phyloP scores from a whole-genome alignment of 2,888 invertebrate genomes.

The Aphidius colemani region DNA sequence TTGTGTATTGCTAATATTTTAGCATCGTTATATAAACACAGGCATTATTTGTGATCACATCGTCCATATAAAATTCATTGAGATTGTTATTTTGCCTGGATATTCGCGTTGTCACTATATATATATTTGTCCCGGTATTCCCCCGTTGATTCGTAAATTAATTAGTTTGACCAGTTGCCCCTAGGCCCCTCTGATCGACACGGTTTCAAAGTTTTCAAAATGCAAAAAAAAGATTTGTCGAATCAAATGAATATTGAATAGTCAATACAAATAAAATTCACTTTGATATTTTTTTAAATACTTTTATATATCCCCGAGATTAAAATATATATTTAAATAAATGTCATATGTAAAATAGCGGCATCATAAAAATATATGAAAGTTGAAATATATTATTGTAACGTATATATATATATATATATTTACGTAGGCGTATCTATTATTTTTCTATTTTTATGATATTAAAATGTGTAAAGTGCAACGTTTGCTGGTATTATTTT shows the following conservation, averaged over 20 bases:
- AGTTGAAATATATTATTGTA: too few species aligned
- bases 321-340: too few species aligned
- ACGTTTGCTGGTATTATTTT: slow-evolving; percentile 30
- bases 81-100: slow-evolving; percentile 41
- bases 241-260: too few species aligned
- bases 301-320: too few species aligned
- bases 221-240: too few species aligned
- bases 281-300: too few species aligned
- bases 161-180: slow-evolving; percentile 11
- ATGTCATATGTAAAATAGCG: too few species aligned
- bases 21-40: slow-evolving; percentile 47
- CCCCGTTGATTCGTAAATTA: slow-evolving; percentile 26
- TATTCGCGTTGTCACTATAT: slow-evolving; percentile 23
- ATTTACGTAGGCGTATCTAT: slow-evolving; percentile 46
- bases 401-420: too few species aligned
- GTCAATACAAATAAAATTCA: too few species aligned
- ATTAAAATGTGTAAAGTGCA: not conserved
- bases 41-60: slow-evolving; percentile 49
- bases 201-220: too few species aligned
- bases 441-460: too few species aligned
- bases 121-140: slow-evolving; percentile 22
- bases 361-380: too few species aligned
- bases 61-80: slow-evolving; percentile 31
- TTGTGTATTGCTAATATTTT: not conserved
- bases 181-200: not conserved